phyloP scores from a whole-genome alignment of 2,888 invertebrate genomes.

The Ophonus ardosiacus region DNA sequence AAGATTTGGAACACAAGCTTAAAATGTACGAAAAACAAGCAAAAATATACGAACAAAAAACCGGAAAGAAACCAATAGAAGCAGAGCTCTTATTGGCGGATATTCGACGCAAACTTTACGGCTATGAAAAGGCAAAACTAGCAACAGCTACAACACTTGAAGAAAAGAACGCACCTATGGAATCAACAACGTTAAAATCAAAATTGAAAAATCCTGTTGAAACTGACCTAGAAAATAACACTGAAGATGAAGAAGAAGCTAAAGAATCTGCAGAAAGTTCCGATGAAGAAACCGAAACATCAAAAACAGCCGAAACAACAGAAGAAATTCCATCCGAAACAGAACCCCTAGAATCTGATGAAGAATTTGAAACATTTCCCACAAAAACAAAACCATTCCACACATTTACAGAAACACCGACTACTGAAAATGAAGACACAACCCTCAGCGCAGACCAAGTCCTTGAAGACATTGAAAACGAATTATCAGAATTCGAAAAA shows the following conservation, averaged over 20 bases:
- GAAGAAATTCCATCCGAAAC: background rate
- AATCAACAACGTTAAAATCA: background rate
- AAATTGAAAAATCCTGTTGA: background rate
- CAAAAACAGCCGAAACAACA: background rate
- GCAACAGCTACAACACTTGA: too few relatives aligned
- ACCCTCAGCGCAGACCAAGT: background rate
- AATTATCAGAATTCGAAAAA: background rate
- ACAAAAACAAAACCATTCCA: background rate
- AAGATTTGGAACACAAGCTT: background rate
- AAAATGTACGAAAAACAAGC: slow-evolving; percentile 7
- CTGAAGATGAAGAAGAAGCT: background rate
- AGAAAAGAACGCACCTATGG: too few relatives aligned
- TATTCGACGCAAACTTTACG: background rate
- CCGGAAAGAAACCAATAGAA: background rate
- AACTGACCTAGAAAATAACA: background rate
- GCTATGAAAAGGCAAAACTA: background rate
- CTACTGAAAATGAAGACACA: background rate
- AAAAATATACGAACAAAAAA: background rate
- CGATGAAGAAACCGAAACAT: background rate
- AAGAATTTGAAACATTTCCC: background rate
- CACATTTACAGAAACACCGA: background rate
- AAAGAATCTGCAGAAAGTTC: background rate
- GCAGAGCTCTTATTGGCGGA: background rate
- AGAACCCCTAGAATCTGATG: background rate
- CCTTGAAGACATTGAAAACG: slow-evolving; percentile 23